Percentiles rank a stretch among this genome's conserved stretches.
Conservation (phyloP, 30 jellyfish, hydroid and myxozoan species). For the Hydractinia symbiolongicarpus region DNA sequence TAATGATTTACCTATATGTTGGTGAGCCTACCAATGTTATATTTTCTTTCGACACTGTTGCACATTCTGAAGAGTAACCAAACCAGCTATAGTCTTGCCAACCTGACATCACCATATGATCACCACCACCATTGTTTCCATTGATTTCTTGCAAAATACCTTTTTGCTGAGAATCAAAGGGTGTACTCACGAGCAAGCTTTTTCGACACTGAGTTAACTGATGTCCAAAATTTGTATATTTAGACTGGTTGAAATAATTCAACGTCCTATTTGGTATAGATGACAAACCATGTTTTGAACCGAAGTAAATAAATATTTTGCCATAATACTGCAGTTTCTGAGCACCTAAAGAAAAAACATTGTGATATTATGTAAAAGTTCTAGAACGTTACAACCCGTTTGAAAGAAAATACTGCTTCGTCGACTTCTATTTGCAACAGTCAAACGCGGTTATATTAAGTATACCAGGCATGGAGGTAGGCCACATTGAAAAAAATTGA, state of each 20-base stretch:
- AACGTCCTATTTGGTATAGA: constrained; percentile 38
- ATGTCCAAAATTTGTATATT: constrained; percentile 64
- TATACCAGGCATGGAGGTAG: too few relatives aligned
- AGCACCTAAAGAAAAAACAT: constrained; percentile 48
- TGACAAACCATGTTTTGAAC: constrained; percentile 26
- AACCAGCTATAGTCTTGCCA: constrained; percentile 66
- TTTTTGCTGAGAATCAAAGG: constrained; percentile 46
- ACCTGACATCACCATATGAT: constrained; percentile 32
- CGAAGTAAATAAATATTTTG: constrained; percentile 56
- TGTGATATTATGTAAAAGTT: background rate
- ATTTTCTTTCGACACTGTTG: background rate
- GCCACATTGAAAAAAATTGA: too few relatives aligned
- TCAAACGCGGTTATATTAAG: too few relatives aligned
- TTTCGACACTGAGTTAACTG: constrained; percentile 23
- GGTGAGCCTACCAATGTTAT: constrained; percentile 66
- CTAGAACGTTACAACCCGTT: background rate
- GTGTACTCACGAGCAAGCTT: constrained; percentile 16
- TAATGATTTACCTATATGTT: background rate
- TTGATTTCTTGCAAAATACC: constrained; percentile 54
- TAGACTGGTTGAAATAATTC: constrained; percentile 25
- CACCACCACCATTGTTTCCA: constrained; percentile 19
- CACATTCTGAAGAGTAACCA: constrained; percentile 48
- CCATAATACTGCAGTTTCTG: constrained; percentile 47
- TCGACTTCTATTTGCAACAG: too few relatives aligned
- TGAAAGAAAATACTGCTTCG: background rate